phyloP scores from a whole-genome alignment of 1,140 invertebrate species.

The Probaryconus sp. region DNA sequence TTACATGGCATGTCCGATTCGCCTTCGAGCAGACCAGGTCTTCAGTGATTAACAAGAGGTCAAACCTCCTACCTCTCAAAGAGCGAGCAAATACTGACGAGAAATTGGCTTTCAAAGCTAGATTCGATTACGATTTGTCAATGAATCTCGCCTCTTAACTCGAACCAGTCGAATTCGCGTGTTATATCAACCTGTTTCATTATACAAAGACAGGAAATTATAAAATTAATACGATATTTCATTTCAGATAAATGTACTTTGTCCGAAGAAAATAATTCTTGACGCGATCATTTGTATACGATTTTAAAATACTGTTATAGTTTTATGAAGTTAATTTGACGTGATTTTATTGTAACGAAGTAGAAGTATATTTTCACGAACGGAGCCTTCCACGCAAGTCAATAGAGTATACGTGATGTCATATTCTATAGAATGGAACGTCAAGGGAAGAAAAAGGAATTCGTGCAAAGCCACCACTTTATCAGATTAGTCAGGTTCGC shows the following conservation, averaged over 20 bases:
- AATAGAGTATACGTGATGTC: constrained; percentile 66
- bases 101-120: constrained; percentile 70
- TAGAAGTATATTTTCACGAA: no score
- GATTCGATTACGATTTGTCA: constrained; percentile 72
- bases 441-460: constrained; percentile 62
- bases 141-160: constrained; percentile 30
- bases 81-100: constrained; percentile 66
- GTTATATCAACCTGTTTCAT: no score
- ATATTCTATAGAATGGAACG: constrained; percentile 67
- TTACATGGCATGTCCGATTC: constrained; percentile 74
- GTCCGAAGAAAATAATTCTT: no score
- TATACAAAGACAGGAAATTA: no score
- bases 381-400: constrained; percentile 42
- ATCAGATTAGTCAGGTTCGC: constrained; percentile 70
- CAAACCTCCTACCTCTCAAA: constrained; percentile 69
- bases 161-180: no score
- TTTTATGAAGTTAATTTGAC: not conserved
- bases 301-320: no score
- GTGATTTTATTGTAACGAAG: not conserved
- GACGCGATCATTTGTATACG: no score
- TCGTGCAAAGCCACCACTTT: constrained; percentile 70
- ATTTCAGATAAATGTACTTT: no score
- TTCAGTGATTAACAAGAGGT: constrained; percentile 78
- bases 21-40: constrained; percentile 68
- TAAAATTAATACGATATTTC: no score